A percentile compares a stretch with the other conserved stretches of the same genome.
phyloP scores from a whole-genome alignment of 2,113 vertebrate genomes.

The Peromyscus polionotus region DNA sequence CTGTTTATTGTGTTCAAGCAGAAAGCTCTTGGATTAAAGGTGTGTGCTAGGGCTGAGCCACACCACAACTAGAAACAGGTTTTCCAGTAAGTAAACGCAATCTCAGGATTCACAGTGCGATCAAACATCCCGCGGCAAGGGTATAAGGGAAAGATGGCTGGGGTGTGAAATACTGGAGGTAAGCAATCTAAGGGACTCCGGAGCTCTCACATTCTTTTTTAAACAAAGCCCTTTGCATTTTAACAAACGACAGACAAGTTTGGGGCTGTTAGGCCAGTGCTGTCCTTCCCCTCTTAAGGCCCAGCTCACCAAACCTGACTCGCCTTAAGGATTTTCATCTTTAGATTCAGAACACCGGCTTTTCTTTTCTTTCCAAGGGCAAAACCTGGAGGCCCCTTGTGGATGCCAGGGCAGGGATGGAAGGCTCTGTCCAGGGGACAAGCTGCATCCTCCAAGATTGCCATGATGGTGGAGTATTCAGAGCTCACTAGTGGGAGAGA shows the following conservation, averaged over 20 bases:
- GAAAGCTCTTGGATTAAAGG: too few species aligned
- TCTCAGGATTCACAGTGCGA: too few species aligned
- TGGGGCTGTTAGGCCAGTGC: not conserved
- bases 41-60: too few species aligned
- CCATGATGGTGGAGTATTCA: not conserved
- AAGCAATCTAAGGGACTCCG: not conserved
- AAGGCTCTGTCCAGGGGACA: not conserved
- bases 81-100: too few species aligned
- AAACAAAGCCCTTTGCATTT: accelerated
- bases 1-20: too few species aligned
- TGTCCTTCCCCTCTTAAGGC: accelerated
- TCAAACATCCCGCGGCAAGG: not conserved
- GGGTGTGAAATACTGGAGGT: not conserved
- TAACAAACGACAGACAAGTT: not conserved
- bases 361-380: not conserved
- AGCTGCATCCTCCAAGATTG: not conserved
- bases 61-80: too few species aligned
- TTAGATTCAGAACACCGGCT: not conserved
- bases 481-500: not conserved
- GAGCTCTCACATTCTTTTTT: not conserved
- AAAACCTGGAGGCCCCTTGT: not conserved
- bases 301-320: accelerated
- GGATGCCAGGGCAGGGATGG: not conserved
- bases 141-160: not conserved
- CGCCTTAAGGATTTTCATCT: not conserved